Base-by-base conservation (phyloP, 2,797 vertebrate genomes). In the Columba guinea region DNA sequence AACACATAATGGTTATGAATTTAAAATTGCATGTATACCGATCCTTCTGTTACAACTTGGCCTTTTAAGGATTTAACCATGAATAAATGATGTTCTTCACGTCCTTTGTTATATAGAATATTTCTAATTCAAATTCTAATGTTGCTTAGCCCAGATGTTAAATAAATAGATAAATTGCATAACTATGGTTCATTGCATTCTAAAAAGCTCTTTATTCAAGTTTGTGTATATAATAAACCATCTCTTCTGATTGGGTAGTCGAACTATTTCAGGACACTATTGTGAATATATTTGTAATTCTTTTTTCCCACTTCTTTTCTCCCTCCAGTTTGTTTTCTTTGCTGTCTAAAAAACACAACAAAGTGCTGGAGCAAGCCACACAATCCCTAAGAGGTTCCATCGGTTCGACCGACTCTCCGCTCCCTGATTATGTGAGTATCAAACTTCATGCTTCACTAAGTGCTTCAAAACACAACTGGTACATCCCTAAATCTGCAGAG, bases 311-410 rank as follows among this genome's bases (percentile, higher is more conserved):
- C 58, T 37, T 84, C 55, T 82, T 56, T 60, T 85, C 4, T 7
- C 5, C 5, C 4, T 68, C 32, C 97, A 99, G 99, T 98, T 98
- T 99, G 80, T 99, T 99, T 98, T 98, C 99, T 88, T 98, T 99
- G 98, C 97, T 99, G 97, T 99, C 99, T 59, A 99, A 99, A 98
- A 99, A 99, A 95, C 99, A 99, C 98, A 99, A 99, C 98, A 99
- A 99, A 97, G 99, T 99, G 94, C 96, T 99, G 98, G 99, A 99
- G 97, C 99, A 99, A 97, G 99, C 99, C 91, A 99, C 99, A 6
- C 99, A 99, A 97, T 99, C 99, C 90, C 98, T 99, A 94, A 98
- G 98, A 96, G 98, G 98, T 93, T 98, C 99, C 22, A 96, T 98
- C 37, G 94, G 98, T 86, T 97, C 98, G 21, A 98, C 95, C 55